Evolutionary conservation across 2,113 vertebrate species (phyloP).

Genomic region (Actenoides hombroni): DNA sequence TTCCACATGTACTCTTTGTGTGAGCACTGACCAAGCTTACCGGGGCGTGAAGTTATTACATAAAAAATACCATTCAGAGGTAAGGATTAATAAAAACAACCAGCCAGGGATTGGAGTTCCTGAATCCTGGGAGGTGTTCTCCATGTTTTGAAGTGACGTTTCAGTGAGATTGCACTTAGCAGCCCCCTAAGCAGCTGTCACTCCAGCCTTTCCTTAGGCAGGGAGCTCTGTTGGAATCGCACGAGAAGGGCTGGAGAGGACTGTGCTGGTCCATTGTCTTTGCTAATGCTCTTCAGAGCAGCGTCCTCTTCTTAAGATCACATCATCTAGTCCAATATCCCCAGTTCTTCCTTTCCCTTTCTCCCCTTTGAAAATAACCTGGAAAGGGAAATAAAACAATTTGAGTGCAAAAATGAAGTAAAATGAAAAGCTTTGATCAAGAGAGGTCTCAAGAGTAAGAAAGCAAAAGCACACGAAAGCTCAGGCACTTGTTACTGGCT

Average conservation of each 20-base stretch:
- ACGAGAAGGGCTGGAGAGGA: neutral
- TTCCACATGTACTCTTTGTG: neutral
- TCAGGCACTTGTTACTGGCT: neutral
- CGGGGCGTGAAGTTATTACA: neutral
- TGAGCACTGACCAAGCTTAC: neutral
- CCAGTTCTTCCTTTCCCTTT: conserved; percentile 82
- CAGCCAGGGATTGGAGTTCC: neutral
- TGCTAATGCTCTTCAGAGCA: conserved; percentile 82
- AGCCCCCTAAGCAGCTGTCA: neutral
- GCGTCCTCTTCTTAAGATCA: conserved; percentile 85
- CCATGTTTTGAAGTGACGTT: neutral
- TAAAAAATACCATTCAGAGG: neutral
- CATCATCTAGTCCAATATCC: conserved; percentile 91
- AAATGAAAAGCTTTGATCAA: neutral
- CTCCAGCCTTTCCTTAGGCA: neutral
- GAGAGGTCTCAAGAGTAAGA: neutral
- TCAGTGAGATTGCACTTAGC: conserved; percentile 42
- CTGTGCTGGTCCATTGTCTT: neutral
- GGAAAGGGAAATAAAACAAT: neutral
- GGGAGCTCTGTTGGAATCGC: neutral
- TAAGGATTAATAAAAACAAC: conserved; percentile 4
- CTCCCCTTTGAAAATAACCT: conserved; percentile 95
- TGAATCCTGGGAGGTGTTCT: conserved; percentile 63
- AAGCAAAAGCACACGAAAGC: neutral
- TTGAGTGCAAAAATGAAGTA: neutral